Evolutionary conservation across 1,140 invertebrate species (phyloP).

Genomic region (Zaprionus inermis): DNA sequence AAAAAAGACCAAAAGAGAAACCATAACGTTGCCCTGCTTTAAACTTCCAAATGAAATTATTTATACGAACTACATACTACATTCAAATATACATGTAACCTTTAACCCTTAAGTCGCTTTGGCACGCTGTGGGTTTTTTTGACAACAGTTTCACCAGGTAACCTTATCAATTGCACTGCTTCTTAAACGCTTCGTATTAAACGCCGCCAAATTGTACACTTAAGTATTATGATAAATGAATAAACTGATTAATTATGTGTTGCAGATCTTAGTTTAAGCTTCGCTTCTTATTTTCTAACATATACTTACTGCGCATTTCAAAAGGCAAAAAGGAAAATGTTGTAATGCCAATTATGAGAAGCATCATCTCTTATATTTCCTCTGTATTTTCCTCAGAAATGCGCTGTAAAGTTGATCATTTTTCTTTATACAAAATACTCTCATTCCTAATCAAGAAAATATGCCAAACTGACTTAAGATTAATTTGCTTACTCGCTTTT

Average conservation of each 20-base stretch:
- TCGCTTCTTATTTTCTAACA: conserved; percentile 21
- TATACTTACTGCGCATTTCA: not conserved
- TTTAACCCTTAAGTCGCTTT: conserved; percentile 85
- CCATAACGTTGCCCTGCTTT: conserved; percentile 49
- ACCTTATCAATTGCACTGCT: conserved; percentile 82
- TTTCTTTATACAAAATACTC: conserved; percentile 57
- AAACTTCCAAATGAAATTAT: conserved; percentile 48
- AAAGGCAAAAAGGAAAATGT: not conserved
- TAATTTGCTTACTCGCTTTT: conserved; percentile 74
- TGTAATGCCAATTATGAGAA: not conserved
- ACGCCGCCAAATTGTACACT: conserved; percentile 36
- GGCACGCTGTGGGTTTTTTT: conserved; percentile 85
- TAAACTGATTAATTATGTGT: conserved; percentile 31
- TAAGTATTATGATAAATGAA: conserved; percentile 38
- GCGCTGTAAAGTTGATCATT: conserved; percentile 57
- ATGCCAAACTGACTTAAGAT: conserved; percentile 68
- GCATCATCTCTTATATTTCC: not conserved
- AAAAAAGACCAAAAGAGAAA: conserved; percentile 24
- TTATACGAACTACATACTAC: conserved; percentile 38
- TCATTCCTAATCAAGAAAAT: conserved; percentile 51
- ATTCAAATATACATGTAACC: conserved; percentile 10
- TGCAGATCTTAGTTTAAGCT: conserved; percentile 36
- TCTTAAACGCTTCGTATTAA: conserved; percentile 74
- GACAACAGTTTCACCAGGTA: conserved; percentile 85
- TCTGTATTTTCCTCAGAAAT: conserved; percentile 12